phyloP scores from a whole-genome alignment of 1,140 invertebrate genomes.

The Ditylenchus dipsaci region DNA sequence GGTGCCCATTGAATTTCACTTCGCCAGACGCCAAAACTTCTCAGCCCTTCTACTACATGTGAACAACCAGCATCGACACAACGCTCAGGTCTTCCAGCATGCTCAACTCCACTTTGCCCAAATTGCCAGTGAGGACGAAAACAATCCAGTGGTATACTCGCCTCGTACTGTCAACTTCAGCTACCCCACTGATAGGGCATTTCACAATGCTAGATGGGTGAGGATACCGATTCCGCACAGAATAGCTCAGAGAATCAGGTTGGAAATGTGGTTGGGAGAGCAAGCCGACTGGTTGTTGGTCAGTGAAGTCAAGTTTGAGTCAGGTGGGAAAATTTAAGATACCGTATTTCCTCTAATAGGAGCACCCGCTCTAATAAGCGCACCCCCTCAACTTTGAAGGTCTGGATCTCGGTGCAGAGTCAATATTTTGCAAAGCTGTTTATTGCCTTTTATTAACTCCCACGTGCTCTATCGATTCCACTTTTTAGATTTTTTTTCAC shows the following conservation, averaged over 20 bases:
- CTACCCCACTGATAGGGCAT: constrained; percentile 21
- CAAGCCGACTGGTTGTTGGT: constrained; percentile 36
- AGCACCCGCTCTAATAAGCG: too few species aligned
- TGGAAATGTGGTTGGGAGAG: constrained; percentile 32
- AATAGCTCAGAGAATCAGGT: constrained; percentile 15
- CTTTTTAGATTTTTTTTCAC: too few species aligned
- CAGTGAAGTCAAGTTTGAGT: constrained; percentile 39
- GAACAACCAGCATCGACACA: constrained; percentile 64
- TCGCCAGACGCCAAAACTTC: constrained; percentile 80
- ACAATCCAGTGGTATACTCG: background rate
- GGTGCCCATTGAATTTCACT: constrained; percentile 68
- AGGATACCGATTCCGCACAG: constrained; percentile 35
- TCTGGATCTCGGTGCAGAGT: too few species aligned
- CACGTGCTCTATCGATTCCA: too few species aligned
- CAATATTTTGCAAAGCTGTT: too few species aligned
- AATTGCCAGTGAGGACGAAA: background rate
- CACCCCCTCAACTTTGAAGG: too few species aligned
- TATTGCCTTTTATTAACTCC: too few species aligned
- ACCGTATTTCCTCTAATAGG: too few species aligned
- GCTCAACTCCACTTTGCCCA: constrained; percentile 21
- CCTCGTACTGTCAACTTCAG: constrained; percentile 18
- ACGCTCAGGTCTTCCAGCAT: constrained; percentile 21
- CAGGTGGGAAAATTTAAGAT: constrained; percentile 12
- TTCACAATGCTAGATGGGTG: constrained; percentile 36
- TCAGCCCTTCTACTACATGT: constrained; percentile 74